Conservation (phyloP, 2,888 invertebrate species). For the Polydrusus tereticollis region DNA sequence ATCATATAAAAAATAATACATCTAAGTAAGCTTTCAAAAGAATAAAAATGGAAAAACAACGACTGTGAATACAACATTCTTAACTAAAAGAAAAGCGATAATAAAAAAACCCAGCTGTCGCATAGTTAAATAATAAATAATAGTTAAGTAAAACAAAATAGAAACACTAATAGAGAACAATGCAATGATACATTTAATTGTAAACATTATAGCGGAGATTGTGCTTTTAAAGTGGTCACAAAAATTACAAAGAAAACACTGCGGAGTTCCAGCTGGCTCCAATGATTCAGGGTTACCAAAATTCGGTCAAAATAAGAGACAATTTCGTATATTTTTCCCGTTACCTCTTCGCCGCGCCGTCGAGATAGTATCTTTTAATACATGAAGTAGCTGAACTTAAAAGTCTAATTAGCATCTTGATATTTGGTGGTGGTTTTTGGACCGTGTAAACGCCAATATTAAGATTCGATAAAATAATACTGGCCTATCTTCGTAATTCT, state of each 20-base stretch:
- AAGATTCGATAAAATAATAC: too few relatives aligned
- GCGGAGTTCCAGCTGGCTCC: too few relatives aligned
- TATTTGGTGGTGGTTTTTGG: too few relatives aligned
- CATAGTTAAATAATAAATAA: conserved; percentile 6
- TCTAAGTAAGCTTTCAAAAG: conserved; percentile 8
- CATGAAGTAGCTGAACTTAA: too few relatives aligned
- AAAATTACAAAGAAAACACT: neutral
- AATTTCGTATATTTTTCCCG: too few relatives aligned
- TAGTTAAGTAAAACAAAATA: conserved; percentile 2
- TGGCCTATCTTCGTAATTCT: too few relatives aligned
- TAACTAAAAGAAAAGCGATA: neutral
- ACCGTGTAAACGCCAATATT: too few relatives aligned
- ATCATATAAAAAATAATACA: conserved; percentile 20
- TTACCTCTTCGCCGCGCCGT: too few relatives aligned
- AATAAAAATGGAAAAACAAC: neutral
- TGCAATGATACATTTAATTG: conserved; percentile 18
- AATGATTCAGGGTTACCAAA: too few relatives aligned
- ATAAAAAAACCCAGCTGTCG: neutral
- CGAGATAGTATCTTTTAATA: too few relatives aligned
- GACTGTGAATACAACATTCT: neutral
- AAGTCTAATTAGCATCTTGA: too few relatives aligned
- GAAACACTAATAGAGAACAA: neutral
- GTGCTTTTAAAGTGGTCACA: conserved; percentile 11
- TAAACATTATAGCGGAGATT: conserved; percentile 7
- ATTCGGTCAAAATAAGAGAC: too few relatives aligned